Percentiles rank a stretch among this genome's conserved stretches.
phyloP scores from a whole-genome alignment of 2,888 invertebrate species.

The Parnassius smintheus region DNA sequence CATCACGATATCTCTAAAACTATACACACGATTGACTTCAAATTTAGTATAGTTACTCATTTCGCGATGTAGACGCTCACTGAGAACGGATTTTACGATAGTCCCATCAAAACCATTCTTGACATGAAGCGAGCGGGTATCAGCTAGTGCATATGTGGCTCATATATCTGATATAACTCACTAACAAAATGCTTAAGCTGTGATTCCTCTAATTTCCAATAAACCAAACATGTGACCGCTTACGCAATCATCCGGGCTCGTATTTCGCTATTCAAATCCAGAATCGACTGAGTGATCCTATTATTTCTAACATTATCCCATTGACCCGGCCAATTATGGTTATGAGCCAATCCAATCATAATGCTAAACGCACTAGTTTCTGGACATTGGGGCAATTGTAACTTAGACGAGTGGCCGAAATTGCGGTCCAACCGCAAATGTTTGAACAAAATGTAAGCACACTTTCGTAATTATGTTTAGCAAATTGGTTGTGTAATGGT shows the following conservation, averaged over 20 bases:
- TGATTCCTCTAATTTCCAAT: not conserved
- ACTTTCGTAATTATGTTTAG: not conserved
- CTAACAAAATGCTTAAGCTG: too few species aligned
- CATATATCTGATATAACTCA: too few species aligned
- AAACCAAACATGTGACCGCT: slow-evolving; percentile 7
- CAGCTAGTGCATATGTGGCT: too few species aligned
- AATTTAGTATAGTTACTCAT: too few species aligned
- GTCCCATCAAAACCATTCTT: too few species aligned
- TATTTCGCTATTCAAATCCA: slow-evolving; percentile 23
- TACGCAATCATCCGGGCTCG: slow-evolving; percentile 21
- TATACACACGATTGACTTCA: too few species aligned
- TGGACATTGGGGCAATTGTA: slow-evolving; percentile 2
- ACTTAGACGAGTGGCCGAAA: slow-evolving; percentile 6
- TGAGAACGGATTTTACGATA: too few species aligned
- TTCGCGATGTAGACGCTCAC: too few species aligned
- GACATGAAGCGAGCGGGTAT: too few species aligned
- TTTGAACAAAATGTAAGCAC: not conserved
- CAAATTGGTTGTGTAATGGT: too few species aligned
- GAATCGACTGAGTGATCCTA: slow-evolving; percentile 17
- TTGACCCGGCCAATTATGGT: slow-evolving; percentile 27
- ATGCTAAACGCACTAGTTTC: slow-evolving; percentile 6
- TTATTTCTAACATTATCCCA: slow-evolving; percentile 27
- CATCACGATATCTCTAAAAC: too few species aligned
- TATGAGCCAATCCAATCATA: slow-evolving; percentile 24
- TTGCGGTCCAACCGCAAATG: slow-evolving; percentile 8